Evolutionary conservation across 2,113 vertebrate genomes (phyloP), one percentile per base, ranked within the genome.

Genomic region (Colinus virginianus): DNA sequence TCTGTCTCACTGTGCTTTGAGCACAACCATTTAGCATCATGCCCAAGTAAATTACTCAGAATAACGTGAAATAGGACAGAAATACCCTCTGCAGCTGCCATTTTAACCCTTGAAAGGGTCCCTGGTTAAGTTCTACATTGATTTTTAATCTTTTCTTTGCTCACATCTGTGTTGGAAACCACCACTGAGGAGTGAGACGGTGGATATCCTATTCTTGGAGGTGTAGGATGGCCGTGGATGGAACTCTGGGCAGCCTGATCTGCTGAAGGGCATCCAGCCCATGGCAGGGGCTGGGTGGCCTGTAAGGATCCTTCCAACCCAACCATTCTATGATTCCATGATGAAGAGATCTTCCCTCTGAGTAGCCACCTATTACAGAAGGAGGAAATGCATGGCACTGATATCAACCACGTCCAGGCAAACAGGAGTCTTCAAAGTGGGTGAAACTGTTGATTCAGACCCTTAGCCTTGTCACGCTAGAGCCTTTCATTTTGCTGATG

Each of bases 21-120:
- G 78, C 79, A 30, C 71, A 42, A 45, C 62, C 40, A 0, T 88
- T 87, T 79, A 92, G 84, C 68, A 59, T 63, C 68, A 5, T 45
- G 84, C 63, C 91, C 68, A n/a, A 93, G 78, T 26, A 80, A 95
- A 93, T 80, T 46, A 70, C 87, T 89, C 55, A 32, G 64, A 56
- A 19, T 89, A 55, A 91, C 40, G 38, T 43, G 76, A 28, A 70
- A 48, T 22, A 28, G 77, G 17, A 82, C 15, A 63, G 84, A 85
- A 88, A 38, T 42, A 88, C 55, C 69, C 55, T 11, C 34, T 43
- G 5, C 46, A 36, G 79, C 49, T 91, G 70, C 49, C 84, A 49
- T 13, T 81, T 88, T 78, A 72, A 79, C 67, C 58, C 67, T 76
- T 84, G 76, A 59, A 68, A 75, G 34, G 64, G 26, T 56, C 70